Percentiles rank a stretch among this genome's conserved stretches.
Evolutionary conservation across 2,113 vertebrate species (phyloP).

Genomic region (Apodemus sylvaticus): DNA sequence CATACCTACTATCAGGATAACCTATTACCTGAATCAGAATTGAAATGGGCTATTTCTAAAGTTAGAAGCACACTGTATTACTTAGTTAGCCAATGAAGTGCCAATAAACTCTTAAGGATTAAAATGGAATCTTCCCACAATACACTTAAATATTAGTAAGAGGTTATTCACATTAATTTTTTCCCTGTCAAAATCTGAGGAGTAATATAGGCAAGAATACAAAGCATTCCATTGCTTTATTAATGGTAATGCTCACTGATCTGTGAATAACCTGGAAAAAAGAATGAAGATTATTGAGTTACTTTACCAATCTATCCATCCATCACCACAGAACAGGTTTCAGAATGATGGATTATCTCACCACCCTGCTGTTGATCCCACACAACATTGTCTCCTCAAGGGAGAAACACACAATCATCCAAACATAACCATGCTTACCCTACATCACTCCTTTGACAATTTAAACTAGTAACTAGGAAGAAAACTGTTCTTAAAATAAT

Average conservation of each 20-base stretch:
- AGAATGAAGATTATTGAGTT: conserved; percentile 90
- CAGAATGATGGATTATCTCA: conserved; percentile 89
- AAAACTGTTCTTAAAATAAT: conserved; percentile 8
- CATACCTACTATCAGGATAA: neutral
- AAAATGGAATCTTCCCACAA: conserved; percentile 5
- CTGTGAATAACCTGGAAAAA: conserved; percentile 91
- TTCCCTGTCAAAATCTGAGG: conserved; percentile 87
- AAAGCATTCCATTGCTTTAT: conserved; percentile 90
- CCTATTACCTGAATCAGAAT: conserved; percentile 3
- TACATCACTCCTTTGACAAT: conserved; percentile 51
- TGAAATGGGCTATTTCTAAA: neutral
- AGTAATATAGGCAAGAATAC: conserved; percentile 88
- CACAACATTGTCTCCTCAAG: conserved; percentile 77
- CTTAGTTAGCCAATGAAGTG: conserved; percentile 17
- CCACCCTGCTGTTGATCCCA: conserved; percentile 83
- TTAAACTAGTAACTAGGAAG: conserved; percentile 39
- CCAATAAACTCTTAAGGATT: conserved; percentile 24
- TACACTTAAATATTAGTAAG: conserved; percentile 60
- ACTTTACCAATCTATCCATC: conserved; percentile 91
- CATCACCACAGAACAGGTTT: conserved; percentile 88
- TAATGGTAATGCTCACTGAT: conserved; percentile 90
- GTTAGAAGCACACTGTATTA: conserved; percentile 3
- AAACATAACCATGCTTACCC: conserved; percentile 69
- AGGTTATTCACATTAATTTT: conserved; percentile 87
- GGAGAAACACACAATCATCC: conserved; percentile 80